Evolutionary conservation across 2,113 vertebrate genomes (phyloP).

Genomic region (Prolemur simus): DNA sequence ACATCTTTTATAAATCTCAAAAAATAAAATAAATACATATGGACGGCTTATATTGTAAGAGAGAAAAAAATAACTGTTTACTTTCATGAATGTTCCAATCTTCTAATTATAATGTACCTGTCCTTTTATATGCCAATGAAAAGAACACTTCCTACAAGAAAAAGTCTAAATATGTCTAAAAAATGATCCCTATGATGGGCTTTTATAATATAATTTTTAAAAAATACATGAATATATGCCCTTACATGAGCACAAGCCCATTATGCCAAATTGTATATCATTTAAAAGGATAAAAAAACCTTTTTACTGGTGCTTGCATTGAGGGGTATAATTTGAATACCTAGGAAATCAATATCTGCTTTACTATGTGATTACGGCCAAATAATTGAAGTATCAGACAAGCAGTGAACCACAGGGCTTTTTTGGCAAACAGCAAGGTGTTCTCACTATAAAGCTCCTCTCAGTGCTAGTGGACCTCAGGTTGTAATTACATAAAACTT

Average conservation of each 20-base stretch:
- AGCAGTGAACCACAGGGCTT: conserved; percentile 77
- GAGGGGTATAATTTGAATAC: conserved; percentile 83
- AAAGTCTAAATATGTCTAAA: conserved; percentile 59
- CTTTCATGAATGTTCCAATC: conserved; percentile 15
- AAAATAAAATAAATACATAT: conserved; percentile 45
- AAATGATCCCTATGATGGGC: not conserved
- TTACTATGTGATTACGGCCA: conserved; percentile 81
- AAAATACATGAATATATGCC: conserved; percentile 70
- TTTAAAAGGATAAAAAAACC: conserved; percentile 80
- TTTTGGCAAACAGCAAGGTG: conserved; percentile 77
- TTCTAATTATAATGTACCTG: conserved; percentile 51
- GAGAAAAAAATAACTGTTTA: conserved; percentile 44
- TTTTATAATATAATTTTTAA: conserved; percentile 64
- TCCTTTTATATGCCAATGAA: conserved; percentile 27
- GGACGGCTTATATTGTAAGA: not conserved
- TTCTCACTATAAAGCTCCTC: conserved; percentile 71
- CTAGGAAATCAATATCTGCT: conserved; percentile 84
- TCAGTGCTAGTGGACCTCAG: conserved; percentile 59
- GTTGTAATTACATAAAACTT: conserved; percentile 75
- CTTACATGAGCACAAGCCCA: conserved; percentile 59
- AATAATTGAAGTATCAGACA: conserved; percentile 87
- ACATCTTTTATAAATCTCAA: not conserved
- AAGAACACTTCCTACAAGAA: conserved; percentile 32
- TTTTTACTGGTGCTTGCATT: conserved; percentile 75
- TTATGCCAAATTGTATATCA: conserved; percentile 78